Percentiles rank a stretch among this genome's conserved stretches.
Conservation (phyloP, 2,113 vertebrate genomes). For the Diadophis punctatus region DNA sequence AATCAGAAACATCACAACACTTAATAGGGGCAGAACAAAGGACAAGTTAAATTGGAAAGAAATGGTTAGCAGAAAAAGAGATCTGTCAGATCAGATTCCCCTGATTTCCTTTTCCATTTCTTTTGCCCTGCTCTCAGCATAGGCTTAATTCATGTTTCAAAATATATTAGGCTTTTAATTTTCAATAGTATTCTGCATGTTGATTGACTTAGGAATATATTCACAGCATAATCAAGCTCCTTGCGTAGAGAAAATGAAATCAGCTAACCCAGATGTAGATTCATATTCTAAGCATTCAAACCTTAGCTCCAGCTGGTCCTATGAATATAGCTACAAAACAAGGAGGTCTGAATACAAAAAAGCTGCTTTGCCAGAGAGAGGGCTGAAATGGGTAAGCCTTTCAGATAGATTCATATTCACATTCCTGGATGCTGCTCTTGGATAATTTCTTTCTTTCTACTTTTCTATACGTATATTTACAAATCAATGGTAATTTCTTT, state of each 20-base stretch:
- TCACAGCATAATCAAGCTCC: slow-evolving; percentile 14
- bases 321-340: background rate
- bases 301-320: slow-evolving; percentile 31
- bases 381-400: background rate
- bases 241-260: slow-evolving; percentile 22
- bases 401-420: background rate
- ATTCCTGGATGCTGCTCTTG: background rate
- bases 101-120: background rate
- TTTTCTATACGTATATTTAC: background rate
- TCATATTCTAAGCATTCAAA: background rate
- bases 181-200: slow-evolving; percentile 15
- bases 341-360: background rate
- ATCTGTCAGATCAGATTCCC: slow-evolving; percentile 17
- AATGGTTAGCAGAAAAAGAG: background rate
- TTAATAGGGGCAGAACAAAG: background rate
- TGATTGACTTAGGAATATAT: slow-evolving; percentile 5
- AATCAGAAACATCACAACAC: background rate
- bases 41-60: background rate
- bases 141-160: slow-evolving; percentile 24
- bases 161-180: slow-evolving; percentile 20
- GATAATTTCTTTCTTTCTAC: background rate
- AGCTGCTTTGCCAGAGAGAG: background rate
- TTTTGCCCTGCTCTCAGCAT: slow-evolving; percentile 13
- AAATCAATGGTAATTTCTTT: background rate
- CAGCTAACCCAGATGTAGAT: slow-evolving; percentile 17